Evolutionary conservation across 1,140 invertebrate species (phyloP), one percentile per base, ranked within the genome.

Genomic region (Macrobrachium nipponense): DNA sequence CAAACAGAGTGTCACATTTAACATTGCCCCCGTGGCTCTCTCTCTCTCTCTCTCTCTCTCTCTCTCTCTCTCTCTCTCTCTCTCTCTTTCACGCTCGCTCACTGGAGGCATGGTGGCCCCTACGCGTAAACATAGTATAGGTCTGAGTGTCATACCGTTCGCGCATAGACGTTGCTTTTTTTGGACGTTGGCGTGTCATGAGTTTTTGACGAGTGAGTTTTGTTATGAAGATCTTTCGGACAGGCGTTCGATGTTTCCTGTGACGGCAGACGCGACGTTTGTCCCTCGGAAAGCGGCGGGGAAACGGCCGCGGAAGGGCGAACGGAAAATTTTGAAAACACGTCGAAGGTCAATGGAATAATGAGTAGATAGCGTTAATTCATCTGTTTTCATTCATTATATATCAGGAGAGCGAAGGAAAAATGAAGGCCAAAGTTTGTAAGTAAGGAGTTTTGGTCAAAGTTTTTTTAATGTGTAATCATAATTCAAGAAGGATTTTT

Each of bases 311-410:
- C 27, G 27, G 27, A 36, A 4, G 4, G 43, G 44, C 5, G 18
- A 59, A 17, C 82, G 75, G 44, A 78, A 7, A 66, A 86, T 72
- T 86, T 80, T 86, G 83, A 36, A 73, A 86, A 86, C 36, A 80
- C 15, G 23, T 79, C 83, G 83, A 86, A 80, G 44, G 44, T n/a
- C 36, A 79, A 60, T 72, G 83, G 66, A 86, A 86, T 70, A 44
- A 60, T 20, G 76, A 20, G 66, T 51, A 76, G 70, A 43, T 59
- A 66, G 83, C 62, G 80, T 86, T 86, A 76, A 86, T 86, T 86
- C 83, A 86, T 86, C 83, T 86, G 83, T 86, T 86, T 86, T 86
- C 83, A 86, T 86, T 86, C 83, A 86, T 86, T 86, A 86, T 86
- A 86, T 86, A 86, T 86, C 83, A 86, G 83, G 76, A 58, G 51